A percentile compares a stretch with the other conserved stretches of the same genome.
These are phyloP conservation scores for Hippocampus guttulatus DNA, from an alignment of 2,113 vertebrate genomes.

Conservation along the genomic window DNA sequence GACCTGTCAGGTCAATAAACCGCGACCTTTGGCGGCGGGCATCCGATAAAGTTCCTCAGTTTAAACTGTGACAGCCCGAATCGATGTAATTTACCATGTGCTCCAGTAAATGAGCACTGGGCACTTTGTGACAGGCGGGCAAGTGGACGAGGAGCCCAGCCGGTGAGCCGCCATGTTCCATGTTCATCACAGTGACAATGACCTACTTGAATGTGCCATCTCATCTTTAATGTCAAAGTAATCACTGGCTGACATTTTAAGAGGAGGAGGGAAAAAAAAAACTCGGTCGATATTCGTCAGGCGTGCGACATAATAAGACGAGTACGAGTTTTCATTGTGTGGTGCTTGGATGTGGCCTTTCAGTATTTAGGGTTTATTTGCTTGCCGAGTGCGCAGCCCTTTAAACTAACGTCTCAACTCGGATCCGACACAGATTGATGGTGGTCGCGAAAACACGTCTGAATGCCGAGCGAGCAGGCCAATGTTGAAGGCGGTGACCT, in stretches of 20 bases:
- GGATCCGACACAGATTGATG: constrained; percentile 74
- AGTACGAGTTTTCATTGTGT: background rate
- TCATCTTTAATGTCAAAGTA: constrained; percentile 62
- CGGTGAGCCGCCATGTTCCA: constrained; percentile 62
- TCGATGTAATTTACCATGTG: constrained; percentile 53
- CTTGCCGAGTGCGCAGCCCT: constrained; percentile 42
- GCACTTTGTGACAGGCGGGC: constrained; percentile 60
- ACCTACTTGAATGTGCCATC: constrained; percentile 68
- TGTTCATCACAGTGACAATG: constrained; percentile 70
- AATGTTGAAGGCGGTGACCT: constrained; percentile 63
- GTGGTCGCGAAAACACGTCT: constrained; percentile 49
- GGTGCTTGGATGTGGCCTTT: constrained; percentile 38
- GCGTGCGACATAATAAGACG: constrained; percentile 36
- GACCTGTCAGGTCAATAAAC: constrained; percentile 58
- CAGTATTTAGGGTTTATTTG: constrained; percentile 39
- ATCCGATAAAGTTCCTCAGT: constrained; percentile 67
- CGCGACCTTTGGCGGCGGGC: constrained; percentile 58
- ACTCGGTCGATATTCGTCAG: constrained; percentile 38
- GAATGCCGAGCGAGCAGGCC: constrained; percentile 37
- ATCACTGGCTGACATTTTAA: constrained; percentile 54
- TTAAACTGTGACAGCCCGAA: constrained; percentile 45
- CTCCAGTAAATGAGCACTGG: constrained; percentile 59
- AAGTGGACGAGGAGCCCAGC: constrained; percentile 58
- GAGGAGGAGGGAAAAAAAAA: constrained; percentile 12
- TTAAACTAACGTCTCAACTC: constrained; percentile 69